Evolutionary conservation across 2,797 vertebrate genomes (phyloP), one percentile per base, ranked within the genome.

Genomic region (Remorina albescens): DNA sequence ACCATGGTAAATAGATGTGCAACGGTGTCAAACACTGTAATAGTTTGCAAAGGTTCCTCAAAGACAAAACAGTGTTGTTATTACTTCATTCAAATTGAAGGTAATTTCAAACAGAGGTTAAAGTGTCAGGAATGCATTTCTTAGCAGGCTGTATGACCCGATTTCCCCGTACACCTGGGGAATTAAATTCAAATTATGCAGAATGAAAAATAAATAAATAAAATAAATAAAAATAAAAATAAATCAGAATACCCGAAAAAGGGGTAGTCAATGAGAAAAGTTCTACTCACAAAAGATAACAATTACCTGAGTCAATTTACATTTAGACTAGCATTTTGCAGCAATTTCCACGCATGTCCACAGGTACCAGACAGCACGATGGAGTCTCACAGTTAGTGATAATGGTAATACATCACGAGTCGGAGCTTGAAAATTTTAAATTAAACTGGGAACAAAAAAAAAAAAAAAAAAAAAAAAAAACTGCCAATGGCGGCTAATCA

Each of bases 281-380:
- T 88, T 84, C 67, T 77, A 73, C 86, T 89, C 76, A 89, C 87
- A 91, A 90, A 88, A 92, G 85, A 91, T 87, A 92, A 90, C 88
- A 93, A 94, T 93, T 92, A 95, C 88, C 85, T 74, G 83, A 89
- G 78, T 81, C 91, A 84, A 95, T 95, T 95, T 94, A 91, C 91
- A 95, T 94, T 94, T 94, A 94, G 92, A 94, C 87, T 86, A 82
- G 88, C 81, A 84, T 92, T 92, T 92, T 89, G 79, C 74, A 82
- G 90, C 86, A 84, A 92, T 93, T 93, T 92, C 63, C 90, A 92
- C 69, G 79, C 89, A 84, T 89, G 91, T 92, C 88, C 76, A 75
- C 90, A 84, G 87, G 89, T 86, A 84, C 74, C 86, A 84, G 86
- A 86, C 88, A 66, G 85, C 88, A 89, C 80, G 85, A 92, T 91